These are phyloP conservation scores for Sclerodermus sp. DNA, from an alignment of 2,888 invertebrate species.

Conservation along the genomic window DNA sequence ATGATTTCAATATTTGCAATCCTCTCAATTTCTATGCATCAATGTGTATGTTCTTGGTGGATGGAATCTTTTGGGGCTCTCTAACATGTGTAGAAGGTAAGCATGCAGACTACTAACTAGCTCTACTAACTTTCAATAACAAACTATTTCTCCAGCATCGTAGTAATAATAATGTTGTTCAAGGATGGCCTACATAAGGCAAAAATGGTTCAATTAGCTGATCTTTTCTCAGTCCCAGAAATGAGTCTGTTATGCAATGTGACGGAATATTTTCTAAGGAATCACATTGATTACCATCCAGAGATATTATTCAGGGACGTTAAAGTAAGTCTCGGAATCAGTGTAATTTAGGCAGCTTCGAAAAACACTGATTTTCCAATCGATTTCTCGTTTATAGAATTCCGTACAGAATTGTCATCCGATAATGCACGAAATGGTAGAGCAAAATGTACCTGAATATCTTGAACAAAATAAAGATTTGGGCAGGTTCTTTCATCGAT, in stretches of 20 bases:
- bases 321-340: constrained; percentile 63
- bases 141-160: no score
- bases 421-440: constrained; percentile 87
- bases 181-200: constrained; percentile 49
- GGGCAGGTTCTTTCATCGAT: constrained; percentile 72
- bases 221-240: constrained; percentile 95
- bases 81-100: constrained; percentile 31
- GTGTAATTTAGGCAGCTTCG: neutral
- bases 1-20: no score
- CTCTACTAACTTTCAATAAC: no score
- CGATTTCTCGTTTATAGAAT: constrained; percentile 61
- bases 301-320: constrained; percentile 95
- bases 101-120: no score
- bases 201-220: constrained; percentile 91
- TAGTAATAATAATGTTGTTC: neutral
- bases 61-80: constrained; percentile 23
- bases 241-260: constrained; percentile 92
- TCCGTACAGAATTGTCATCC: constrained; percentile 87
- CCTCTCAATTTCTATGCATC: constrained; percentile 28
- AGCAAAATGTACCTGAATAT: constrained; percentile 77
- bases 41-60: constrained; percentile 22
- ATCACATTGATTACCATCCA: constrained; percentile 91
- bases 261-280: constrained; percentile 86
- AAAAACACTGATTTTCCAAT: neutral
- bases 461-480: constrained; percentile 77